Conservation (phyloP, 2,888 invertebrate species). For the Stegana nigrithorax region DNA sequence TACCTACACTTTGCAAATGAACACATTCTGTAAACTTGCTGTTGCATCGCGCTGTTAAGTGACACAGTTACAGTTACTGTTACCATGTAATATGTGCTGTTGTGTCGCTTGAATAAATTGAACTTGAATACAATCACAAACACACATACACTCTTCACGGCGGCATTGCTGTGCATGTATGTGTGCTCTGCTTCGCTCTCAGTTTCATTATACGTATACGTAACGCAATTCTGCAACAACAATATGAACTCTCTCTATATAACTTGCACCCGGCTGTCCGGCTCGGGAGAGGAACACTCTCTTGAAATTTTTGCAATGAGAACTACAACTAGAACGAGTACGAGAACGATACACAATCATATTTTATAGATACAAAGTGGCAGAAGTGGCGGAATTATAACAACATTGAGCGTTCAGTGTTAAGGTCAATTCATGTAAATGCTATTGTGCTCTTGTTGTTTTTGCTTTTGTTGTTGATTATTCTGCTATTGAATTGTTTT, state of each 20-base stretch:
- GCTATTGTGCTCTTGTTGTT: conserved; percentile 28
- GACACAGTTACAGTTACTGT: not conserved
- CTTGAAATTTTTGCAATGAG: conserved; percentile 27
- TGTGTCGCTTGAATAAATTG: conserved; percentile 33
- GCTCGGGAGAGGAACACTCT: too few relatives aligned
- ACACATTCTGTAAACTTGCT: conserved; percentile 9
- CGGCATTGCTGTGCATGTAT: not conserved
- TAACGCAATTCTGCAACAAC: not conserved
- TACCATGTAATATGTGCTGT: not conserved
- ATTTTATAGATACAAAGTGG: not conserved
- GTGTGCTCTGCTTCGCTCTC: conserved; percentile 21
- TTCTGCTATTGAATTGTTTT: conserved; percentile 50
- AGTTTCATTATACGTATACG: conserved; percentile 14
- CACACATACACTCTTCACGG: conserved; percentile 30
- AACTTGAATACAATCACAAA: conserved; percentile 53
- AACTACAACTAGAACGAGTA: not conserved
- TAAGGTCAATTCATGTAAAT: conserved; percentile 57
- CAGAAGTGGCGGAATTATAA: not conserved
- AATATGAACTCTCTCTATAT: too few relatives aligned
- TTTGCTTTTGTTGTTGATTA: conserved; percentile 44
- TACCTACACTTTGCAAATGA: not conserved
- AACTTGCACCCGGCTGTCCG: too few relatives aligned
- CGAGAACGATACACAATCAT: not conserved
- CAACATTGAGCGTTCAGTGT: conserved; percentile 52
- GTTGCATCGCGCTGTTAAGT: conserved; percentile 19